Evolutionary conservation across 2,888 invertebrate genomes (phyloP), one percentile per base, ranked within the genome.

Genomic region (Agriopis leucophaearia): DNA sequence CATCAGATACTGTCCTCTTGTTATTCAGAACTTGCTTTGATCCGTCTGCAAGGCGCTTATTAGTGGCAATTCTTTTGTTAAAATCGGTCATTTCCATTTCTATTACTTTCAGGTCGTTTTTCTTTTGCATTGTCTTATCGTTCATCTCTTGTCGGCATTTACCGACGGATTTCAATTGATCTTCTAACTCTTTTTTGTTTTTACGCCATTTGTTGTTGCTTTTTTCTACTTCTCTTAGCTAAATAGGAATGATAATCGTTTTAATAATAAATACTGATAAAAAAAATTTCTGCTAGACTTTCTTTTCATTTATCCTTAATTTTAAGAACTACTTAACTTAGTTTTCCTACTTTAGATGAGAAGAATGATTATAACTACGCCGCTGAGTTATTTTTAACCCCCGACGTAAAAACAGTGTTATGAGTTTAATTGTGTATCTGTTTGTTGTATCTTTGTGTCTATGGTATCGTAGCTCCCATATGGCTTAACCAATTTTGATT

Each of bases 131-230:
- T 2, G 78, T 80, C 71, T 87, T 90, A 8, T 88, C 85, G 7
- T 36, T 78, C 2, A 89, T 86, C 47, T 91, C 89, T 64, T 81
- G 72, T 6, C 80, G 78, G 62, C 80, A 82, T 71, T 88, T 88
- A 8, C 78, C 74, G 10, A 91, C 60, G 45, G 74, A 83, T n/a
- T 65, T 70, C 51, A 88, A 40, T 82, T 92, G 81, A 9, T 78
- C 75, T 71, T 92, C 91, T 38, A 92, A 64, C 42, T 92, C 90
- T 74, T 87, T 89, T 60, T 85, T 88, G 62, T 84, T 88, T 73
- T 86, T 88, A 0, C 88, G 87, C 92, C 92, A 93, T 78, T 89
- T 91, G 7, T 66, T 72, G 40, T 76, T 74, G 71, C 85, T 89
- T 16, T 63, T 55, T 66, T 92, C 92, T 44, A 86, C 77, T 71